Evolutionary conservation across 2,797 vertebrate species (phyloP).

Genomic region (Clarias fuscus): DNA sequence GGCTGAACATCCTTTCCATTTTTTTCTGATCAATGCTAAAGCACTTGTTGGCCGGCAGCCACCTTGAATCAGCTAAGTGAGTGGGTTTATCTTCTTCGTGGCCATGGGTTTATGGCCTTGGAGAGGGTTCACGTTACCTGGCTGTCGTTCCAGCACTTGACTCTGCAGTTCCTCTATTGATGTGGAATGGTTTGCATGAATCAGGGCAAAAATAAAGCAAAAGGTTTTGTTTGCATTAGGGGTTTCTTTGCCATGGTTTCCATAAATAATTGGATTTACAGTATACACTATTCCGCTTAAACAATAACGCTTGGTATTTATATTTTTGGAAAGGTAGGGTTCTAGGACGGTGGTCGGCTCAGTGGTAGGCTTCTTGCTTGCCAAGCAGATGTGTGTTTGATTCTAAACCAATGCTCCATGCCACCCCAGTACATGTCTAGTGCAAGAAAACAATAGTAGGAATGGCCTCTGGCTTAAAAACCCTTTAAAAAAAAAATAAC

Average conservation of each 20-base stretch:
- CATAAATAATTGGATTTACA: background rate
- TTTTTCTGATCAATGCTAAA: constrained; percentile 64
- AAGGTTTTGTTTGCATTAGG: background rate
- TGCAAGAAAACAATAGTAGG: too few species aligned
- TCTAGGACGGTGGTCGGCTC: too few species aligned
- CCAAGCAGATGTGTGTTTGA: too few species aligned
- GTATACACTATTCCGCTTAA: background rate
- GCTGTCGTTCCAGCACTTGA: constrained; percentile 46
- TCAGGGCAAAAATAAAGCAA: constrained; percentile 23
- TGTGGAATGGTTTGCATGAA: constrained; percentile 15
- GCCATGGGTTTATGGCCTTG: constrained; percentile 66
- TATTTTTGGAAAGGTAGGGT: too few species aligned
- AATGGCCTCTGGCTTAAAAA: too few species aligned
- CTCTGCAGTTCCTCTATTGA: constrained; percentile 42
- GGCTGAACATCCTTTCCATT: constrained; percentile 41
- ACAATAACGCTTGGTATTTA: background rate
- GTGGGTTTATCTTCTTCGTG: background rate
- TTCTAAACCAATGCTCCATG: too few species aligned
- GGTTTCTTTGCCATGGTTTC: background rate
- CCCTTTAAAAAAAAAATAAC: too few species aligned
- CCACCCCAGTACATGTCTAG: too few species aligned
- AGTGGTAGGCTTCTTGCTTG: too few species aligned
- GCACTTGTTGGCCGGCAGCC: constrained; percentile 62
- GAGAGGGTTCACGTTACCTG: constrained; percentile 64
- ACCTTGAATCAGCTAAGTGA: constrained; percentile 67